These are phyloP conservation scores for Parasteatoda lunata DNA, from an alignment of 2,888 invertebrate genomes.

Conservation along the genomic window DNA sequence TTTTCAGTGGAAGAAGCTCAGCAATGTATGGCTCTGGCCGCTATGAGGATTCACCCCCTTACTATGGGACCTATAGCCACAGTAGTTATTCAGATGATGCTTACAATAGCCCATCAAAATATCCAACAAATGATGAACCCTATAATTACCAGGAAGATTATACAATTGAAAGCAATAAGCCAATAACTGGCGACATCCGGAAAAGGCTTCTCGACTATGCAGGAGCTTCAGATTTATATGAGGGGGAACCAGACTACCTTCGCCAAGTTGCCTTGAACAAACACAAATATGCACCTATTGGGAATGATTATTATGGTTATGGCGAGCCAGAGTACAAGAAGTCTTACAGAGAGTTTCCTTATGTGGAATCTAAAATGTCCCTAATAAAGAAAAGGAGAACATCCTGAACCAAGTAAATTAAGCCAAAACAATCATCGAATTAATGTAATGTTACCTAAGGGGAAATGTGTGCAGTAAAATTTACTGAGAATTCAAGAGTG, in stretches of 20 bases:
- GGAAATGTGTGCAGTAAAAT: too few relatives aligned
- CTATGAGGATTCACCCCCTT: constrained; percentile 37
- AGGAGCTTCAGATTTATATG: constrained; percentile 52
- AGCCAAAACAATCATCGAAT: too few relatives aligned
- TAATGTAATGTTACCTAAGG: too few relatives aligned
- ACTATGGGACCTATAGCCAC: constrained; percentile 10
- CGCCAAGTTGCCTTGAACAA: constrained; percentile 42
- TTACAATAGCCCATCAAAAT: constrained; percentile 25
- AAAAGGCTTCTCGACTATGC: constrained; percentile 61
- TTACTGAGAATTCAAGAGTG: too few relatives aligned
- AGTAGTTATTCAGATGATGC: constrained; percentile 11
- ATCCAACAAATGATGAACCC: constrained; percentile 11
- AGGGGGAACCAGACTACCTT: constrained; percentile 62
- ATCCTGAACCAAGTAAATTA: neutral
- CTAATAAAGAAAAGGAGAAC: constrained; percentile 30
- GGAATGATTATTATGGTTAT: constrained; percentile 52
- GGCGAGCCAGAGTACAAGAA: constrained; percentile 38
- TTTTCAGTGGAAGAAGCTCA: constrained; percentile 14
- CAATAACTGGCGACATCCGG: constrained; percentile 55
- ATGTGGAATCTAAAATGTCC: constrained; percentile 51
- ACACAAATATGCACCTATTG: constrained; percentile 47
- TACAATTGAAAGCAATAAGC: constrained; percentile 52
- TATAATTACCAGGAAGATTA: constrained; percentile 49
- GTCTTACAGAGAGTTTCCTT: constrained; percentile 57
- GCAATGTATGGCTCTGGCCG: constrained; percentile 35